Evolutionary conservation across 2,797 vertebrate species (phyloP).

Genomic region (Sebastes aleutianus): DNA sequence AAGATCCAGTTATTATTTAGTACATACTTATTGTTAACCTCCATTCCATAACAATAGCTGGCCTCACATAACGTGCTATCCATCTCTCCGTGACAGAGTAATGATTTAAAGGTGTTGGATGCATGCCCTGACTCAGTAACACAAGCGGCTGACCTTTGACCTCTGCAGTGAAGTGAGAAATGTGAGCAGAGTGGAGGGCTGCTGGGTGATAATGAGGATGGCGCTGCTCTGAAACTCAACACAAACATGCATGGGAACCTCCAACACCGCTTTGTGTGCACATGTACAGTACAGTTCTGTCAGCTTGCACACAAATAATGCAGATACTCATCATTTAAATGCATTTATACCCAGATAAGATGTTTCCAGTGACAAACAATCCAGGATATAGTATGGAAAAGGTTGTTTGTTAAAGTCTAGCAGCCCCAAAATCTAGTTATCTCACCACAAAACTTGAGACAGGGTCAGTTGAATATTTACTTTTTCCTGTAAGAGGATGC

Average conservation of each 20-base stretch:
- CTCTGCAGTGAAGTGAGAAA: slow-evolving; percentile 51
- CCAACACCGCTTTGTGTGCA: neutral
- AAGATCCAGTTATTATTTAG: neutral
- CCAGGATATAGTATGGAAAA: neutral
- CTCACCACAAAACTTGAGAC: neutral
- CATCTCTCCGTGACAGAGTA: neutral
- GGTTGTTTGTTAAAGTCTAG: neutral
- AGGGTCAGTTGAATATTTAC: neutral
- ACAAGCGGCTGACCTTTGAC: slow-evolving; percentile 40
- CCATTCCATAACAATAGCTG: neutral
- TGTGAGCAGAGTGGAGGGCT: slow-evolving; percentile 39
- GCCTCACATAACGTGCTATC: neutral
- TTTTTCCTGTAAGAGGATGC: neutral
- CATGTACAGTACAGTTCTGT: neutral
- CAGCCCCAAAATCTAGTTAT: neutral
- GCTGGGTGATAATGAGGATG: slow-evolving; percentile 63
- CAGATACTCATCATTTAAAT: neutral
- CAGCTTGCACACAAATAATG: neutral
- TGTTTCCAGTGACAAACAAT: neutral
- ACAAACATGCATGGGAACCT: slow-evolving; percentile 30
- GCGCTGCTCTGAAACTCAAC: slow-evolving; percentile 44
- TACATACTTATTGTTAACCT: neutral
- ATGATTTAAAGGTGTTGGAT: slow-evolving; percentile 28
- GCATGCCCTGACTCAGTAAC: slow-evolving; percentile 21
- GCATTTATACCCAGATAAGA: neutral